Conservation (phyloP, 2,113 vertebrate genomes). For the Pterocles orientalis region DNA sequence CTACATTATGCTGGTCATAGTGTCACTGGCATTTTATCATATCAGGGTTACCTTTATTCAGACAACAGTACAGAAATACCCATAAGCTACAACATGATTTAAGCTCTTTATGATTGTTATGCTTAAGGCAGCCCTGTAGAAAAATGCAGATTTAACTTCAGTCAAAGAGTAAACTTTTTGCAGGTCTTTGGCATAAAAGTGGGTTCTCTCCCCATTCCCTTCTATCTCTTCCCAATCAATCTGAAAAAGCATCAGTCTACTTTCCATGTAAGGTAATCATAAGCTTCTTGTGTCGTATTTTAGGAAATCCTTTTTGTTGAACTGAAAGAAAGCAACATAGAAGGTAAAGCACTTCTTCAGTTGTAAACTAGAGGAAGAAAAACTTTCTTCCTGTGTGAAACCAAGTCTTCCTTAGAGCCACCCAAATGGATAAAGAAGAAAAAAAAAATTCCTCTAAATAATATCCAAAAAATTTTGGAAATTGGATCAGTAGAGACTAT, state of each 20-base stretch:
- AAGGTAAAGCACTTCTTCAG: not conserved
- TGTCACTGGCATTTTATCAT: conserved; percentile 27
- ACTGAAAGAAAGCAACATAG: not conserved
- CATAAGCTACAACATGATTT: not conserved
- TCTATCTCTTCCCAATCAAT: not conserved
- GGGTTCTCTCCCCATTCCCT: not conserved
- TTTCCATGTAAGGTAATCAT: not conserved
- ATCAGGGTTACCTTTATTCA: conserved; percentile 40
- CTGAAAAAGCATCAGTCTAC: not conserved
- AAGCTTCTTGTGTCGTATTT: not conserved
- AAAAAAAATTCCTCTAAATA: not conserved
- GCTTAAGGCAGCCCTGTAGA: not conserved
- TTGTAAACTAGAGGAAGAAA: not conserved
- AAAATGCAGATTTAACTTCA: not conserved
- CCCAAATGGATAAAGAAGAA: not conserved
- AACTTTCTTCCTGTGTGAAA: not conserved
- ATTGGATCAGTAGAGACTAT: not conserved
- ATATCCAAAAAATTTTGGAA: not conserved
- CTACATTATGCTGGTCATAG: not conserved
- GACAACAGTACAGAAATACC: conserved; percentile 39
- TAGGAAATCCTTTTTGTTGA: not conserved
- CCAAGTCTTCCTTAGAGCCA: not conserved
- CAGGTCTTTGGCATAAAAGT: not conserved
- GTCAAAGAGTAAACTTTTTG: not conserved
- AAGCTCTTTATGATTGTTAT: not conserved